A percentile compares a stretch with the other conserved stretches of the same genome.
Conservation (phyloP, 2,888 invertebrate species). For the Eumacrocentrus americanus region DNA sequence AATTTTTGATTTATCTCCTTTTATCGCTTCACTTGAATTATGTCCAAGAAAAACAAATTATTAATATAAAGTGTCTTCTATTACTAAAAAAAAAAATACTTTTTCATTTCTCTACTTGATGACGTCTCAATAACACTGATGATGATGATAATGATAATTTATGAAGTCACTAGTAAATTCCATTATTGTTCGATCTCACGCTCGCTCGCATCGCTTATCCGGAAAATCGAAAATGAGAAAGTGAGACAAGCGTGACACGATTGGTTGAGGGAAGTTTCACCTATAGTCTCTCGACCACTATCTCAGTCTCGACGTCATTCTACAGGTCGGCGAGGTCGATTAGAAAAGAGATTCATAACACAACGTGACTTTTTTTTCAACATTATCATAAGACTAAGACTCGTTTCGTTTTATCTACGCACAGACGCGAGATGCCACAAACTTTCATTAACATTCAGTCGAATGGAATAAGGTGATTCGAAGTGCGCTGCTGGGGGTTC, state of each 20-base stretch:
- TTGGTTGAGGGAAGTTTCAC: slow-evolving; percentile 9
- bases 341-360: too few species aligned
- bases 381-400: background rate
- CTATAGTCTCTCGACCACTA: too few species aligned
- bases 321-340: too few species aligned
- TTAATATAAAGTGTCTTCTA: background rate
- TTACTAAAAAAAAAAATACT: background rate
- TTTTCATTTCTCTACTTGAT: background rate
- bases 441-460: too few species aligned
- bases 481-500: too few species aligned
- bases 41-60: background rate
- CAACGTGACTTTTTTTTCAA: background rate
- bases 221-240: slow-evolving; percentile 25
- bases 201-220: slow-evolving; percentile 7
- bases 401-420: background rate
- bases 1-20: too few species aligned
- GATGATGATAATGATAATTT: background rate
- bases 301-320: too few species aligned
- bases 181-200: slow-evolving; percentile 8
- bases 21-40: too few species aligned
- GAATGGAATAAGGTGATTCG: too few species aligned
- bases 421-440: too few species aligned
- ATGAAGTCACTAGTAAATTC: background rate
- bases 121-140: too few species aligned
- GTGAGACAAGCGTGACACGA: background rate